Conservation (phyloP, 2,888 invertebrate species). For the Sericinus montela region DNA sequence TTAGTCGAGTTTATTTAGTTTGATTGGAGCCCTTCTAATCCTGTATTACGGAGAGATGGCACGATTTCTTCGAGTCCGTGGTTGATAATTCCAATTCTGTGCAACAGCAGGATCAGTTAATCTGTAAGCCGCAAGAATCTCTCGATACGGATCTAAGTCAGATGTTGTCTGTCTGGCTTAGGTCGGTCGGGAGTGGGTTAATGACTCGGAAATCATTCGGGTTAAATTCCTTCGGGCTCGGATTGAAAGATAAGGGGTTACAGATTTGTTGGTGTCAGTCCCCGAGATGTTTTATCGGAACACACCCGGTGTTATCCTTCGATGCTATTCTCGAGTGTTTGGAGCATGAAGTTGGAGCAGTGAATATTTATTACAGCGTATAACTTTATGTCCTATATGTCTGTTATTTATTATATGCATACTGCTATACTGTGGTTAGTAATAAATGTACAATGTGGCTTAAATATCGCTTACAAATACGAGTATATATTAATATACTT, state of each 20-base stretch:
- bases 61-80: slow-evolving; percentile 72
- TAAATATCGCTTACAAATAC: too few species aligned
- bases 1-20: slow-evolving; percentile 75
- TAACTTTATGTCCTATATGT: too few species aligned
- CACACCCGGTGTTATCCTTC: slow-evolving; percentile 9
- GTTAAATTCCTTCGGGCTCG: slow-evolving; percentile 66
- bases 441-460: too few species aligned
- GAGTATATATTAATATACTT: too few species aligned
- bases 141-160: slow-evolving; percentile 74
- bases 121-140: slow-evolving; percentile 66
- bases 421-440: too few species aligned
- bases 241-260: slow-evolving; percentile 73
- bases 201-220: slow-evolving; percentile 78
- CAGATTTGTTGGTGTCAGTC: slow-evolving; percentile 69
- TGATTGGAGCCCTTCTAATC: slow-evolving; percentile 71
- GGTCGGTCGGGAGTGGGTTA: slow-evolving; percentile 67
- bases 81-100: slow-evolving; percentile 71
- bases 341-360: too few species aligned
- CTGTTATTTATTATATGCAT: too few species aligned
- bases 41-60: slow-evolving; percentile 70
- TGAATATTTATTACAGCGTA: too few species aligned
- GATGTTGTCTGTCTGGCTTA: slow-evolving; percentile 78
- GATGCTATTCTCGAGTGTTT: neutral
- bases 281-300: slow-evolving; percentile 27
- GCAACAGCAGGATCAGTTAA: slow-evolving; percentile 62